Evolutionary conservation across 1,140 invertebrate genomes (phyloP).

Genomic region (Caenorhabditis brenneri): DNA sequence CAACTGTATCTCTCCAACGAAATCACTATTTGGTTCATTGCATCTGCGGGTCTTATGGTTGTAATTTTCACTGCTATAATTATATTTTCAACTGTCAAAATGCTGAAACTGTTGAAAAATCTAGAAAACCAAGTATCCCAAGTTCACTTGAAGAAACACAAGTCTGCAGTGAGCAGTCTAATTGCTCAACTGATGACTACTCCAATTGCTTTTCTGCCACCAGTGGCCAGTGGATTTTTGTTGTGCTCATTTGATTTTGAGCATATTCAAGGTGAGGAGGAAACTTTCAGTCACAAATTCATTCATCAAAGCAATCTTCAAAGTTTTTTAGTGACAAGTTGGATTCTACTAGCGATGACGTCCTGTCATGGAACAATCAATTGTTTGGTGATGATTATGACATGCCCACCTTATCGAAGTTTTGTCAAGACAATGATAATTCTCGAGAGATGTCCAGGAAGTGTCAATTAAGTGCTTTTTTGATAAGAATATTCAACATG

Average conservation of each 20-base stretch:
- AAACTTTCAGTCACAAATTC: no score
- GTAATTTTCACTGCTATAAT: neutral
- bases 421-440: neutral
- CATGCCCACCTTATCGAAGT: neutral
- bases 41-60: neutral
- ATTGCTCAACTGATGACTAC: neutral
- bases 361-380: neutral
- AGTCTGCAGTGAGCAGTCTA: neutral
- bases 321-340: neutral
- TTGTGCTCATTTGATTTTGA: neutral
- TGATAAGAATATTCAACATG: no score
- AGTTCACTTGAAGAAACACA: neutral
- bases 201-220: neutral
- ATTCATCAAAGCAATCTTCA: no score
- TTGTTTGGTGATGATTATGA: conserved; percentile 18
- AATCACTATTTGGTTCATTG: neutral
- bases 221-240: neutral
- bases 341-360: neutral
- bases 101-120: neutral
- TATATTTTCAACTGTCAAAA: neutral
- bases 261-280: neutral
- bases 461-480: no score
- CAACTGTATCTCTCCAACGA: neutral
- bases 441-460: no score
- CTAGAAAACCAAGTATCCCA: neutral